Conservation (phyloP, 1,140 invertebrate genomes). For the Drosophila littoralis region DNA sequence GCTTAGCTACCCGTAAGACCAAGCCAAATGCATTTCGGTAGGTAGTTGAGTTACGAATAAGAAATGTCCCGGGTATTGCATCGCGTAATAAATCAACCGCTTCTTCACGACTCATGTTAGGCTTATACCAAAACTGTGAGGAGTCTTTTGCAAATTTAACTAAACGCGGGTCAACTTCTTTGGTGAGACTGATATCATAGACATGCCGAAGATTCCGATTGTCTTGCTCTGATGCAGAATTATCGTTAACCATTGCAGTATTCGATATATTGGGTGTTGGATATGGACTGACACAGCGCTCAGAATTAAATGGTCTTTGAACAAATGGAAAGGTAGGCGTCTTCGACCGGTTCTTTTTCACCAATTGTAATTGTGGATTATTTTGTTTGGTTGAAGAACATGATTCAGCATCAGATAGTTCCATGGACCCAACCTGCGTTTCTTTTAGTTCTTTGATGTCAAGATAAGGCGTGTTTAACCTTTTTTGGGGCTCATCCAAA, state of each 20-base stretch:
- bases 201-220: slow-evolving; percentile 86
- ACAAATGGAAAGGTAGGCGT: slow-evolving; percentile 94
- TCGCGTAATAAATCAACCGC: slow-evolving; percentile 94
- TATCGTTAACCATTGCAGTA: not conserved
- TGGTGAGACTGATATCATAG: slow-evolving; percentile 84
- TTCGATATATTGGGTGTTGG: slow-evolving; percentile 3
- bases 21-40: slow-evolving; percentile 94
- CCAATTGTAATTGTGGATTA: slow-evolving; percentile 51
- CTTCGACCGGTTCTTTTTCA: slow-evolving; percentile 87
- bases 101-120: slow-evolving; percentile 97
- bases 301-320: slow-evolving; percentile 53
- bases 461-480: slow-evolving; percentile 53
- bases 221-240: slow-evolving; percentile 83
- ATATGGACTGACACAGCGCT: slow-evolving; percentile 86
- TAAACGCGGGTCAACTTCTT: slow-evolving; percentile 94
- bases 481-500: slow-evolving; percentile 48
- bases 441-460: slow-evolving; percentile 5
- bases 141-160: slow-evolving; percentile 97
- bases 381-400: not conserved
- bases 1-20: slow-evolving; percentile 94
- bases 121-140: slow-evolving; percentile 98
- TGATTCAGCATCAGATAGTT: slow-evolving; percentile 18
- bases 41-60: slow-evolving; percentile 93
- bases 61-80: slow-evolving; percentile 95
- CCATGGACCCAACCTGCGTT: slow-evolving; percentile 13